Conservation (phyloP, 2,888 invertebrate species). For the Agrotis segetum region DNA sequence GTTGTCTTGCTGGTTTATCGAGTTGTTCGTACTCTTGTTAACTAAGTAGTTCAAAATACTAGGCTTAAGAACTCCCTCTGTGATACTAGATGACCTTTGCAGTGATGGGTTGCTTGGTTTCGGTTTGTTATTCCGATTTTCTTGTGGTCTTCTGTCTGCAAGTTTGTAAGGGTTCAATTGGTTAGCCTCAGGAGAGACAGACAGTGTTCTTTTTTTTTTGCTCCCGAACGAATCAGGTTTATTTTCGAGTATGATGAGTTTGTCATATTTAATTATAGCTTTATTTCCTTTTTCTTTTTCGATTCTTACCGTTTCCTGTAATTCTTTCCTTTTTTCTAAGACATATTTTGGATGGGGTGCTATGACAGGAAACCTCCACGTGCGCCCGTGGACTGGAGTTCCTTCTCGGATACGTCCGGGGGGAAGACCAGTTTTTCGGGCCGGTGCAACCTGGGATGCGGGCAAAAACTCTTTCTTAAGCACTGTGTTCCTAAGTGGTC, state of each 20-base stretch:
- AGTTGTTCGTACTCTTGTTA: background rate
- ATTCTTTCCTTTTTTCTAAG: conserved; percentile 2
- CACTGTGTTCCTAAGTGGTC: no score
- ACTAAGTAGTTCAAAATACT: background rate
- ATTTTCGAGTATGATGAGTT: background rate
- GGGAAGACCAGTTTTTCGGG: no score
- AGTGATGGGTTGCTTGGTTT: background rate
- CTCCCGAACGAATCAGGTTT: no score
- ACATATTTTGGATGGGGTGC: no score
- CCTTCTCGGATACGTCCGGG: no score
- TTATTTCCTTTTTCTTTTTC: conserved; percentile 1
- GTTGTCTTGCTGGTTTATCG: background rate
- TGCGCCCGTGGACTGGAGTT: no score
- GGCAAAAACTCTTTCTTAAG: no score
- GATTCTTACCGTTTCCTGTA: background rate
- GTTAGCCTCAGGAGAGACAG: background rate
- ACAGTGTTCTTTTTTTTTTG: background rate
- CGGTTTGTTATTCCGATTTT: conserved; percentile 5
- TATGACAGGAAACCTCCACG: no score
- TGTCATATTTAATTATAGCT: background rate
- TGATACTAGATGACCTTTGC: background rate
- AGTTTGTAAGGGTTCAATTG: background rate
- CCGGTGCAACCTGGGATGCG: no score
- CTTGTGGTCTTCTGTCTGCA: background rate
- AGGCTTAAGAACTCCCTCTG: background rate